Base-by-base conservation (phyloP, 2,113 vertebrate species). In the Hemiprocne comata region DNA sequence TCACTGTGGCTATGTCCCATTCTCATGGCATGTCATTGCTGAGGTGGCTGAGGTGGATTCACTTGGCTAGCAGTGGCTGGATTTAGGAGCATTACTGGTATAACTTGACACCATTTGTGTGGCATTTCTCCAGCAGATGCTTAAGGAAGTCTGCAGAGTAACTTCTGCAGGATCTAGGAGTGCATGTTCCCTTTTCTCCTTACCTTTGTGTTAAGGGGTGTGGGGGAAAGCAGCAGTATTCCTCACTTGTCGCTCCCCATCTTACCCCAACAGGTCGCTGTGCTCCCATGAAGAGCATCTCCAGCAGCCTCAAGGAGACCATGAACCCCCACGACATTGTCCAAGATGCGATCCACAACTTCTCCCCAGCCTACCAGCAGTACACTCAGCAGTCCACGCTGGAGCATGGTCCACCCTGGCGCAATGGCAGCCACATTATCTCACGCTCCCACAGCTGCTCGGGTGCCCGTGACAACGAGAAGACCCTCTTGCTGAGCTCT, bases 231-330 rank as follows among this genome's bases (percentile, higher is more conserved):
- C 73, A 72, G 50, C 42, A 13, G 21, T 25, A 28, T 72, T 61
- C 53, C 48, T 94, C 17, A 90, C 62, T 46, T 76, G 28, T 78
- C 26, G 24, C 38, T 85, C 65, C 84, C n/a, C 5, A 0, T 70
- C 81, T 89, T 79, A 36, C 42, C 81, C 86, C 28, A 24, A 42
- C 95, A 99, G 99, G 99, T 92, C 99, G 98, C 96, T 99, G 99
- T 8, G 99, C 99, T 81, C 99, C 99, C 19, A 99, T 99, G 99
- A 99, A 99, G 97, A 99, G 99, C 98, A 99, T 99, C 97, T 99
- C 99, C 95, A 99, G 99, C 98, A 99, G 99, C 98, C 98, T 99
- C 94, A 99, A 99, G 96, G 99, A 99, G 97, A 99, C 99, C 86
- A 99, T 99, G 99, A 99, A 98, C 95, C 99, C 99, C 1, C 98